These are phyloP conservation scores for Danio choprae DNA, from an alignment of 2,797 vertebrate genomes.

Conservation along the genomic window DNA sequence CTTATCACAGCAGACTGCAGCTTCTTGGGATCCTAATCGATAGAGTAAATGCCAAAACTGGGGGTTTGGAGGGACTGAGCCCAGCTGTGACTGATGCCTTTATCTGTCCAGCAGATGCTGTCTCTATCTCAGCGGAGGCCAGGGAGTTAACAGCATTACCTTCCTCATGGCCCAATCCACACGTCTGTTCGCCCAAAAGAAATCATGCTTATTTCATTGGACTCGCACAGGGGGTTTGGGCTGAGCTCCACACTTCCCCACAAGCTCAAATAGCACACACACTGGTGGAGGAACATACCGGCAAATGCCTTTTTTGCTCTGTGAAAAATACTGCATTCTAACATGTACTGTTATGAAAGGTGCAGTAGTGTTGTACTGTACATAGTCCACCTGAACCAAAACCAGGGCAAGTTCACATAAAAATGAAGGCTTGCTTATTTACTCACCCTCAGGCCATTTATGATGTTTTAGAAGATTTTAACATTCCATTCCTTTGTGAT, in stretches of 20 bases:
- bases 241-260: slow-evolving; percentile 9
- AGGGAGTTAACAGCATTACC: slow-evolving; percentile 59
- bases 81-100: slow-evolving; percentile 59
- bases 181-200: slow-evolving; percentile 41
- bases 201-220: slow-evolving; percentile 48
- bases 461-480: no score
- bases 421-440: no score
- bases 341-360: neutral
- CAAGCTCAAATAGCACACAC: slow-evolving; percentile 25
- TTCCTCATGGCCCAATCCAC: slow-evolving; percentile 47
- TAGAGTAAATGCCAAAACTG: slow-evolving; percentile 76
- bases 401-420: no score
- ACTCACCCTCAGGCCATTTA: no score
- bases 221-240: slow-evolving; percentile 32
- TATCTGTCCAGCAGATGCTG: slow-evolving; percentile 58
- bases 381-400: no score
- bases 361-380: neutral
- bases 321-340: slow-evolving; percentile 6
- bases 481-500: no score
- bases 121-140: slow-evolving; percentile 55
- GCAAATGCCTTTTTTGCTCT: slow-evolving; percentile 2
- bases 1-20: slow-evolving; percentile 72
- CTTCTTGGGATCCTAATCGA: slow-evolving; percentile 74
- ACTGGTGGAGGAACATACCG: neutral
- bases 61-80: slow-evolving; percentile 60